Evolutionary conservation across 2,888 invertebrate species (phyloP), one percentile per base, ranked within the genome.

Genomic region (Mythimna vitellina): DNA sequence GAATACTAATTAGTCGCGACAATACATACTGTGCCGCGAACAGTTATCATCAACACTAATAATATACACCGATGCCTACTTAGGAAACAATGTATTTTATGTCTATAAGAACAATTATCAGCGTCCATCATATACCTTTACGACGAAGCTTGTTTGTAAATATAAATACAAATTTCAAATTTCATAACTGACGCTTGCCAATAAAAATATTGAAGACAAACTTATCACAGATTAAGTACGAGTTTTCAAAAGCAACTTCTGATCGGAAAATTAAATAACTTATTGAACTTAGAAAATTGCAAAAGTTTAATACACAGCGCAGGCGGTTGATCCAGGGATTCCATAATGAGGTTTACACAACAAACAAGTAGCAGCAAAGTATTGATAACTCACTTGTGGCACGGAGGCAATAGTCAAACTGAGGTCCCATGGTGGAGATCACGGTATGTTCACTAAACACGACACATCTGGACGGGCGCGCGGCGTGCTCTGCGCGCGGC

Each of bases 351-450:
- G 69, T 80, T 79, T 69, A 78, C 72, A 78, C 76, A 80, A 78
- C 67, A 76, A 81, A 80, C 70, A 78, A 75, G 56, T 78, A 76
- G 29, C 62, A 75, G 46, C 74, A 73, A 84, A 78, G 35, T 80
- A 85, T 77, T 65, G 54, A 42, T 42, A 74, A 95, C 96, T 96
- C 88, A 96, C 96, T 96, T 80, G 96, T 94, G 71, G 95, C 96
- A 65, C 96, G 94, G 42, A 96, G 91, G 82, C 95, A 95, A 88
- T 95, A 96, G 88, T 96, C 96, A 86, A 95, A 96, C 87, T 96
- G 96, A 86, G 96, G 96, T 93, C 96, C 96, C 96, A 96, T 96
- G 83, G 79, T 91, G 72, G 78, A 85, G 78, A 82, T 84, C 87
- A 88, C 88, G 73, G 81, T 82, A 76, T 73, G 73, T 85, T 85